These are phyloP conservation scores for Takifugu flavidus DNA, from an alignment of 2,113 vertebrate genomes.

Conservation along the genomic window DNA sequence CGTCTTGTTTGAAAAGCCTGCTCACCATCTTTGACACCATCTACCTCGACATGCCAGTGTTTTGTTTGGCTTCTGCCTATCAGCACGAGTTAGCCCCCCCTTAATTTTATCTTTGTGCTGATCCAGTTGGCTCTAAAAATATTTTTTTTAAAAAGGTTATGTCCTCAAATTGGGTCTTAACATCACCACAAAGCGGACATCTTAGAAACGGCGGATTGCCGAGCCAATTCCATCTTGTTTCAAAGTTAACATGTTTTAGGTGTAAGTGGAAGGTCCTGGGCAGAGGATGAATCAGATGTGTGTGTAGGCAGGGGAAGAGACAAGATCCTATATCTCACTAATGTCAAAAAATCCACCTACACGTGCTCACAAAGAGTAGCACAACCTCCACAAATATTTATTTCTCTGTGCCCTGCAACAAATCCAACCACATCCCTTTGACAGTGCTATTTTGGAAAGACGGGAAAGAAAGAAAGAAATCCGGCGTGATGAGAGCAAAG, in stretches of 20 bases:
- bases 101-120: too few relatives aligned
- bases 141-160: too few relatives aligned
- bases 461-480: constrained; percentile 1
- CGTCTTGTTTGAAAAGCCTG: background rate
- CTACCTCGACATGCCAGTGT: too few relatives aligned
- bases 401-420: constrained; percentile 21
- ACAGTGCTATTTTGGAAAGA: constrained; percentile 37
- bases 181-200: background rate
- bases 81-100: too few relatives aligned
- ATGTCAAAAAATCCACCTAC: constrained; percentile 57
- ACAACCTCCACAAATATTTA: constrained; percentile 51
- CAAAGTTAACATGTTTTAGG: background rate
- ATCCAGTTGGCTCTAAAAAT: too few relatives aligned
- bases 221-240: too few relatives aligned
- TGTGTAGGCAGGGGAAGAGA: constrained; percentile 44
- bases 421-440: constrained; percentile 29
- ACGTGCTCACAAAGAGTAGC: constrained; percentile 10
- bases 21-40: too few relatives aligned
- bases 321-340: constrained; percentile 41
- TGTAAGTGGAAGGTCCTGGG: constrained; percentile 33
- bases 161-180: background rate
- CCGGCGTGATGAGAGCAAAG: constrained; percentile 21
- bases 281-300: constrained; percentile 55
- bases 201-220: background rate
- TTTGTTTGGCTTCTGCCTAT: too few relatives aligned